Conservation (phyloP, 2,113 vertebrate species). For the Chiloscyllium plagiosum region DNA sequence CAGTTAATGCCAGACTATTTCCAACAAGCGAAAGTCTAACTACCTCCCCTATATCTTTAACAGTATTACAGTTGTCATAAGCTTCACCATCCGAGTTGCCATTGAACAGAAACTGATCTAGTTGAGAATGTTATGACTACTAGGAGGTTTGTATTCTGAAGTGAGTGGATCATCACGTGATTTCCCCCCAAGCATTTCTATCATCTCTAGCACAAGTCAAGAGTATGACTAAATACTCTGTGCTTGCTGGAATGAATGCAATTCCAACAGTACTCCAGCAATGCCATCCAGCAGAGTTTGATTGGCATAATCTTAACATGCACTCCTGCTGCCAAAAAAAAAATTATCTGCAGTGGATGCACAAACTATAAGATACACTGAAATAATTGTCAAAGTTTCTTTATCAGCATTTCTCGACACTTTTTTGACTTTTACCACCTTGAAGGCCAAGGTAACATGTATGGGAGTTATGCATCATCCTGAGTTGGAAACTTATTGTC, state of each 20-base stretch:
- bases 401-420: not conserved
- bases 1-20: too few species aligned
- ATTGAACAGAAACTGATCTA: not conserved
- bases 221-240: not conserved
- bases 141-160: not conserved
- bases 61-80: not conserved
- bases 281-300: not conserved
- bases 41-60: too few species aligned
- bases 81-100: not conserved
- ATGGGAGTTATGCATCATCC: not conserved
- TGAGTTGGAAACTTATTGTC: not conserved
- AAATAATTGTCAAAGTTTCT: not conserved
- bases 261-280: not conserved
- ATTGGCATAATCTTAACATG: not conserved
- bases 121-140: not conserved
- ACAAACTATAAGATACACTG: not conserved
- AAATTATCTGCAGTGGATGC: not conserved
- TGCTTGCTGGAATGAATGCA: not conserved
- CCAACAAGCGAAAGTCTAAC: too few species aligned
- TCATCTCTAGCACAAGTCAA: not conserved
- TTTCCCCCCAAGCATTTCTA: not conserved
- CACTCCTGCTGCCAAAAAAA: not conserved
- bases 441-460: not conserved
- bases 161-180: not conserved
- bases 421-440: not conserved